Evolutionary conservation across 2,797 vertebrate species (phyloP).

Genomic region (Momotus momota): DNA sequence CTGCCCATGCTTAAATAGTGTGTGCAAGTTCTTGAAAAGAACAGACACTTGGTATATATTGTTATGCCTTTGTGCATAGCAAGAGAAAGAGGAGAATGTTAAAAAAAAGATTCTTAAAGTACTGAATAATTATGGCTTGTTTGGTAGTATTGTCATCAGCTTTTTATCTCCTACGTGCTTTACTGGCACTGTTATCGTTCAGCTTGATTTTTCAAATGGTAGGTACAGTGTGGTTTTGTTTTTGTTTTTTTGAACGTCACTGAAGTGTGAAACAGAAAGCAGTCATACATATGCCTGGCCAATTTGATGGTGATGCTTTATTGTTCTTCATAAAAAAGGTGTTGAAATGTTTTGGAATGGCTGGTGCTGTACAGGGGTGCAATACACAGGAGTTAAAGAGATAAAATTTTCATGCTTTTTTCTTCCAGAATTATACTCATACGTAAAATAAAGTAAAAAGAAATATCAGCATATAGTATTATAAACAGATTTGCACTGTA

Average conservation of each 20-base stretch:
- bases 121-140: constrained; percentile 35
- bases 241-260: not conserved
- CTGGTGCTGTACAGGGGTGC: not conserved
- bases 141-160: constrained; percentile 15
- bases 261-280: constrained; percentile 13
- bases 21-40: not conserved
- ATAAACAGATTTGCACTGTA: not conserved
- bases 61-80: not conserved
- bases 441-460: not conserved
- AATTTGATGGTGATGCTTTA: not conserved
- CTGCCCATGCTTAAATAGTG: not conserved
- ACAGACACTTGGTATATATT: not conserved
- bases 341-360: constrained; percentile 2
- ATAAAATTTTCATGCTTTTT: not conserved
- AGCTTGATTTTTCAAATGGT: constrained; percentile 54
- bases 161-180: constrained; percentile 25
- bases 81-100: not conserved
- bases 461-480: not conserved
- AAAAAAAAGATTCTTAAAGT: not conserved
- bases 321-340: not conserved
- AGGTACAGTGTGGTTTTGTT: not conserved
- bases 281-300: not conserved
- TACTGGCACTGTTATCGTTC: constrained; percentile 45
- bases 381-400: not conserved
- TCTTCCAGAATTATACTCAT: not conserved